These are phyloP conservation scores for Formicarius rufipectus DNA, from an alignment of 2,113 vertebrate genomes.

Conservation along the genomic window DNA sequence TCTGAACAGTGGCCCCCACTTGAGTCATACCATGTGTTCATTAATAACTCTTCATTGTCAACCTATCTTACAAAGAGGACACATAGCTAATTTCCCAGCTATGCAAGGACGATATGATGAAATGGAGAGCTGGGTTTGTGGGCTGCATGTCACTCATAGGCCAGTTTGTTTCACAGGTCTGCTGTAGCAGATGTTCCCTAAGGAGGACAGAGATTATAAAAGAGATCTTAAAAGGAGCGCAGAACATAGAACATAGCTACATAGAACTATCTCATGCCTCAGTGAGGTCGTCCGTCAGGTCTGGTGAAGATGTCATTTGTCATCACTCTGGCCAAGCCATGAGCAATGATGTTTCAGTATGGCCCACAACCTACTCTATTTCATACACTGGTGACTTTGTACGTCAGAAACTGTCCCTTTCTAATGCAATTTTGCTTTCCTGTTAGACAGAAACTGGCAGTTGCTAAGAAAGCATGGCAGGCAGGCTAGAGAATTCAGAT, in stretches of 20 bases:
- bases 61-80: neutral
- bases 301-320: neutral
- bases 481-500: neutral
- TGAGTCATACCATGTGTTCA: neutral
- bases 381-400: neutral
- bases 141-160: neutral
- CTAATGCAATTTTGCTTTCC: neutral
- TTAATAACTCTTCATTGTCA: neutral
- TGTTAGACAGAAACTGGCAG: neutral
- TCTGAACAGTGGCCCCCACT: neutral
- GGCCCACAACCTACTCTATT: fast-evolving
- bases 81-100: neutral
- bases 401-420: neutral
- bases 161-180: neutral
- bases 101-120: neutral
- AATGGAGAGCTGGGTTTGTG: neutral
- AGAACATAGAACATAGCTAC: neutral
- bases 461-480: neutral
- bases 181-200: neutral
- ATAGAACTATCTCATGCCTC: neutral
- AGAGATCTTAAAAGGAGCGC: neutral
- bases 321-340: neutral
- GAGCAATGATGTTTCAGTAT: neutral
- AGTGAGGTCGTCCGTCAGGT: neutral
- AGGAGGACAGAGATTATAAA: neutral